A percentile compares a stretch with the other conserved stretches of the same genome.
phyloP scores from a whole-genome alignment of 1,140 invertebrate genomes.

The Lutraria rhynchaena region DNA sequence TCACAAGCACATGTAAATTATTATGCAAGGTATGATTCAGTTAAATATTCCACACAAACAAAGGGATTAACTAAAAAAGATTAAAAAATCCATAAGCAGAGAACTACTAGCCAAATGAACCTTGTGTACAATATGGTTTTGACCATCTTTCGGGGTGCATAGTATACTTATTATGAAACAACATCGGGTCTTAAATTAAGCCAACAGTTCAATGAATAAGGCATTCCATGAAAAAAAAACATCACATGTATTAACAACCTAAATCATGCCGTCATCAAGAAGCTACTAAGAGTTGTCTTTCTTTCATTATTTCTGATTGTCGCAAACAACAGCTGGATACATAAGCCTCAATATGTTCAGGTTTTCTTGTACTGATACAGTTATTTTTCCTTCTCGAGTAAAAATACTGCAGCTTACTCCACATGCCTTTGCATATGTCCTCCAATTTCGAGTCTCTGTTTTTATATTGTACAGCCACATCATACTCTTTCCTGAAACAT shows the following conservation, averaged over 20 bases:
- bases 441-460: slow-evolving; percentile 67
- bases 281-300: not conserved
- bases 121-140: no score
- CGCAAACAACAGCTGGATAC: no score
- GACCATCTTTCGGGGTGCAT: no score
- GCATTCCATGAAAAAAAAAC: not conserved
- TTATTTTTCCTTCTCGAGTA: slow-evolving; percentile 18
- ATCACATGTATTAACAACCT: not conserved
- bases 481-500: slow-evolving; percentile 72
- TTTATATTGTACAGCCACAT: slow-evolving; percentile 65
- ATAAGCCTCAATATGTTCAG: no score
- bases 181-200: no score
- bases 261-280: not conserved
- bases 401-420: slow-evolving; percentile 89
- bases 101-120: no score
- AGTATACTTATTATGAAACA: no score
- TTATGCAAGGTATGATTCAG: no score
- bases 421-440: slow-evolving; percentile 92
- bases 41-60: no score
- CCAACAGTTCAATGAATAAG: no score
- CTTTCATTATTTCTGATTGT: not conserved
- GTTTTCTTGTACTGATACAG: not conserved
- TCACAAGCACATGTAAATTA: no score
- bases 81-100: not conserved
- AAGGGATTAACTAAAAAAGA: no score